Evolutionary conservation across 2,797 vertebrate genomes (phyloP).

Genomic region (Pangasius mekongensis): DNA sequence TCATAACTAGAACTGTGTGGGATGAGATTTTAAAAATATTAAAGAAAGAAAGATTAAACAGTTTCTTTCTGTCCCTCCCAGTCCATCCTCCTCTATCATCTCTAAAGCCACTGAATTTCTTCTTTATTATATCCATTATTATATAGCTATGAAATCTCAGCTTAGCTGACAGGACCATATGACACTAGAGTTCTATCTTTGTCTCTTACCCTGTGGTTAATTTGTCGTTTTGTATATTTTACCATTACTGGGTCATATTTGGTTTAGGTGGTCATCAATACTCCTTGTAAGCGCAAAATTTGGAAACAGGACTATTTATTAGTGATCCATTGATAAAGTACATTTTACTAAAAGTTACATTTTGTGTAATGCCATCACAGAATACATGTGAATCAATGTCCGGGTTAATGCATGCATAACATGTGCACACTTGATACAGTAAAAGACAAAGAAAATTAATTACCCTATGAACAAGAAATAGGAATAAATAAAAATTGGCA

Average conservation of each 20-base stretch:
- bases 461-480: neutral
- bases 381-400: neutral
- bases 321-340: neutral
- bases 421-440: neutral
- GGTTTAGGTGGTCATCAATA: neutral
- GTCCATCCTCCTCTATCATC: neutral
- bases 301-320: neutral
- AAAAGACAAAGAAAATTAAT: neutral
- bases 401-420: neutral
- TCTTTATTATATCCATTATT: neutral
- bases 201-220: neutral
- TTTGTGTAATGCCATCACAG: neutral
- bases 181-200: neutral
- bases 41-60: neutral
- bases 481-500: neutral
- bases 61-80: neutral
- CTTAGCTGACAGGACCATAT: constrained; percentile 17
- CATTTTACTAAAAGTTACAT: neutral
- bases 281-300: neutral
- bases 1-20: constrained; percentile 22
- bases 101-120: neutral
- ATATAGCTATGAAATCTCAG: neutral
- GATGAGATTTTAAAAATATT: neutral
- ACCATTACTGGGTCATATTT: neutral
- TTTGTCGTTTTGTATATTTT: neutral